A percentile compares a stretch with the other conserved stretches of the same genome.
Evolutionary conservation across 2,888 invertebrate species (phyloP).

Genomic region (Mactromeris polynyma): DNA sequence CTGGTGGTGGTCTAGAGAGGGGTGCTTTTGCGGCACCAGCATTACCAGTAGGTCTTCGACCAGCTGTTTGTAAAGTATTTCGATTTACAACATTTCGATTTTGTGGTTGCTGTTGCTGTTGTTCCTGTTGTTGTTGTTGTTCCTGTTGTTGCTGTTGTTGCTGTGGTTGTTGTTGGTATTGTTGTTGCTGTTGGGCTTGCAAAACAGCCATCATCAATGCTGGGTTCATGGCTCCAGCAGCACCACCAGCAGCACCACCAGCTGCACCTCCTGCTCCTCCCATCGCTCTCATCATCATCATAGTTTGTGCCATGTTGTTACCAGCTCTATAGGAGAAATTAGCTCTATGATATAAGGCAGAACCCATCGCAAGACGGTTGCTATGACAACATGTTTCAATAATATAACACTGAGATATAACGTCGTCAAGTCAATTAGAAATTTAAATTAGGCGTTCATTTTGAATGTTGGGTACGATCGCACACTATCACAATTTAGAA

Average conservation of each 20-base stretch:
- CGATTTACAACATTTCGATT: background rate
- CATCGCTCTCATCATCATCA: constrained; percentile 52
- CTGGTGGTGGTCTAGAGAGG: constrained; percentile 14
- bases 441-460: too few relatives aligned
- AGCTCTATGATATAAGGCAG: constrained; percentile 18
- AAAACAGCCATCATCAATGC: constrained; percentile 27
- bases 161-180: constrained; percentile 16
- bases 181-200: constrained; percentile 31
- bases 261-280: constrained; percentile 3
- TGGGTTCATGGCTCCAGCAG: constrained; percentile 13
- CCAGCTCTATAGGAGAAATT: constrained; percentile 37
- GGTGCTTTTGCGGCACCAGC: background rate
- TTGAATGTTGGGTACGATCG: too few relatives aligned
- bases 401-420: background rate
- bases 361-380: constrained; percentile 32
- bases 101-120: background rate
- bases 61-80: background rate
- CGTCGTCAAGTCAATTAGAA: too few relatives aligned
- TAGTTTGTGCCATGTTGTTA: constrained; percentile 33
- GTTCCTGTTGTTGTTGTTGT: background rate
- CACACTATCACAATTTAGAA: too few relatives aligned
- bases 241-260: constrained; percentile 1
- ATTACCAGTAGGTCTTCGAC: background rate
- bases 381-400: background rate
- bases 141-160: background rate